Conservation (phyloP, 2,888 invertebrate species). For the Platycheirus albimanus region DNA sequence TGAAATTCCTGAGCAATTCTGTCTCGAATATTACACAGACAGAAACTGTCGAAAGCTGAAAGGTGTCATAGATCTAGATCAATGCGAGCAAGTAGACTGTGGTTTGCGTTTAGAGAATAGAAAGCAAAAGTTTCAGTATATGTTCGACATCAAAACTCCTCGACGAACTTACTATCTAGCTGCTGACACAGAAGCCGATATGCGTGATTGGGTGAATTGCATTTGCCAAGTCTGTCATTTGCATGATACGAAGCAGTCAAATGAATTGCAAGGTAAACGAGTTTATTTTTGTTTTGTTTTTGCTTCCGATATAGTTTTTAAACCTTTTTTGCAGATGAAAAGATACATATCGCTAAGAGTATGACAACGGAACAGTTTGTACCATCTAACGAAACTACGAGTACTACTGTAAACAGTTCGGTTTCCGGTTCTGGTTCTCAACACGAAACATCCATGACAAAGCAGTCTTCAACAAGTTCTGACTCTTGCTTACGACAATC, state of each 20-base stretch:
- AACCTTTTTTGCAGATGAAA: conserved; percentile 40
- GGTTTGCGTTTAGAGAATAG: conserved; percentile 92
- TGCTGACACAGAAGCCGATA: conserved; percentile 94
- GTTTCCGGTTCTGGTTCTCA: conserved; percentile 75
- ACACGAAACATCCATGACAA: conserved; percentile 41
- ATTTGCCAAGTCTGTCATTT: conserved; percentile 96
- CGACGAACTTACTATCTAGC: conserved; percentile 95
- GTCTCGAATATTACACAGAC: conserved; percentile 96
- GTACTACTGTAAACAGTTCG: conserved; percentile 78
- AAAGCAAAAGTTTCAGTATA: conserved; percentile 91
- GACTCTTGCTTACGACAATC: conserved; percentile 45
- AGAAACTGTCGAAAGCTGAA: conserved; percentile 92
- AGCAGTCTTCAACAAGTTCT: conserved; percentile 41
- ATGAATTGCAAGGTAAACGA: conserved; percentile 78
- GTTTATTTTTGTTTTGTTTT: not conserved
- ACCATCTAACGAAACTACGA: conserved; percentile 78
- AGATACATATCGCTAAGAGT: conserved; percentile 26
- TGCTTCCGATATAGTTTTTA: conserved; percentile 1
- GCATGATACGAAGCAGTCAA: conserved; percentile 84
- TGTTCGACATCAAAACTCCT: conserved; percentile 95
- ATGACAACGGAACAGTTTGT: conserved; percentile 58
- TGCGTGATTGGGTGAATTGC: conserved; percentile 97
- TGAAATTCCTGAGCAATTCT: conserved; percentile 96
- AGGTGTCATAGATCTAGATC: conserved; percentile 95
- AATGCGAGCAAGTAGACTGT: conserved; percentile 97